Percentiles rank a stretch among this genome's conserved stretches.
Conservation (phyloP, 53 echinoderm and acorn worm genomes). For the Mesocentrotus franciscanus region DNA sequence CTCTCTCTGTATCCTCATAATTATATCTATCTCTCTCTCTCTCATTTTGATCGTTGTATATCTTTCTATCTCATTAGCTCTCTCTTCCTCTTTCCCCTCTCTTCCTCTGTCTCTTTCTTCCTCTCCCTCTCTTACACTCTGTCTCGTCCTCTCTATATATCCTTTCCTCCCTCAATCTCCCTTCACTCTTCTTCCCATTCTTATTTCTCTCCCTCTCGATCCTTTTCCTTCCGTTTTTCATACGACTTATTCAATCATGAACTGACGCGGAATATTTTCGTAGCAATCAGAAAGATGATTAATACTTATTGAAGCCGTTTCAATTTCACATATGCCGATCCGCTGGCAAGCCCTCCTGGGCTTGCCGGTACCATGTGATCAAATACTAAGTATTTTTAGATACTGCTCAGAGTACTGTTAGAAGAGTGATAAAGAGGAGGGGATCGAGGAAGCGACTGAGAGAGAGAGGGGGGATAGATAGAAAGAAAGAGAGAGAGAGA, state of each 20-base stretch:
- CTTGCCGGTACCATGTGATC: neutral
- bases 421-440: neutral
- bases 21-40: no score
- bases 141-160: no score
- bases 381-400: neutral
- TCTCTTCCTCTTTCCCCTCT: no score
- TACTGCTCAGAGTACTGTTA: neutral
- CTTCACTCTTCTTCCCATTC: neutral
- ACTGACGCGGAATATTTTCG: neutral
- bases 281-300: constrained; percentile 1
- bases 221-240: neutral
- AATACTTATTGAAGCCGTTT: constrained; percentile 14
- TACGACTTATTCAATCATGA: neutral
- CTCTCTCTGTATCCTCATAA: no score
- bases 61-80: no score
- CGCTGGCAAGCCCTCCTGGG: neutral
- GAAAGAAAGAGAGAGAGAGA: neutral
- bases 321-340: neutral
- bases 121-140: neutral
- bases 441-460: neutral
- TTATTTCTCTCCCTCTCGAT: neutral
- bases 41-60: no score
- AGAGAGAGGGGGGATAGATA: neutral
- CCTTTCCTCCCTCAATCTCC: neutral
- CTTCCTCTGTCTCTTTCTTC: neutral